Evolutionary conservation across 2,113 vertebrate genomes (phyloP).

Genomic region (Caranx melampygus): DNA sequence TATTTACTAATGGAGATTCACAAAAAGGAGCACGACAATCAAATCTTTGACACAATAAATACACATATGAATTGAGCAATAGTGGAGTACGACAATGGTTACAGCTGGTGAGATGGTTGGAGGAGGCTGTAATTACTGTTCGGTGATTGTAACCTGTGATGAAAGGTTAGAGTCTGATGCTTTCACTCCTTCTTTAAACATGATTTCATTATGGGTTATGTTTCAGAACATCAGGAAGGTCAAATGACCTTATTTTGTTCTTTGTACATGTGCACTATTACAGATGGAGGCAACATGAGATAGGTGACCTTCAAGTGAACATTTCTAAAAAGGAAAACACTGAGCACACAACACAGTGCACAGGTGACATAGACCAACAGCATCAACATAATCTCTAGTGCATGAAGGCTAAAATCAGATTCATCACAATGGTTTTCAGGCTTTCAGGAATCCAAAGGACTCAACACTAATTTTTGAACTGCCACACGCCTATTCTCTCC

Average conservation of each 20-base stretch:
- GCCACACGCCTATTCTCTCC: conserved; percentile 29
- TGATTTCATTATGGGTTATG: background rate
- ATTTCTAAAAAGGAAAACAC: background rate
- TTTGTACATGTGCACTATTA: background rate
- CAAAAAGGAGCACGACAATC: background rate
- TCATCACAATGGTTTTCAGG: background rate
- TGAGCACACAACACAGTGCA: background rate
- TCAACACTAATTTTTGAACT: conserved; percentile 31
- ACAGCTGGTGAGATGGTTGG: background rate
- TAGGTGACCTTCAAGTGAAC: background rate
- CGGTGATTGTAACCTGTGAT: no score
- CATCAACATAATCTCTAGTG: background rate
- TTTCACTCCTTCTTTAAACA: background rate
- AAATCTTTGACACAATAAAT: no score
- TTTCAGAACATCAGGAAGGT: conserved; percentile 3
- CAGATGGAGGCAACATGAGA: conserved; percentile 15
- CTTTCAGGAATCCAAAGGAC: conserved; percentile 26
- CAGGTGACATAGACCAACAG: background rate
- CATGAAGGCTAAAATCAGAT: background rate
- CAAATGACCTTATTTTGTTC: background rate
- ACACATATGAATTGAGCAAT: background rate
- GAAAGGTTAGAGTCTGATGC: no score
- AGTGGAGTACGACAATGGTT: background rate
- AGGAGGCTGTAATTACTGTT: background rate
- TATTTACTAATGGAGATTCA: no score